phyloP scores from a whole-genome alignment of 2,797 vertebrate genomes.

The Paramormyrops hopkinsi region DNA sequence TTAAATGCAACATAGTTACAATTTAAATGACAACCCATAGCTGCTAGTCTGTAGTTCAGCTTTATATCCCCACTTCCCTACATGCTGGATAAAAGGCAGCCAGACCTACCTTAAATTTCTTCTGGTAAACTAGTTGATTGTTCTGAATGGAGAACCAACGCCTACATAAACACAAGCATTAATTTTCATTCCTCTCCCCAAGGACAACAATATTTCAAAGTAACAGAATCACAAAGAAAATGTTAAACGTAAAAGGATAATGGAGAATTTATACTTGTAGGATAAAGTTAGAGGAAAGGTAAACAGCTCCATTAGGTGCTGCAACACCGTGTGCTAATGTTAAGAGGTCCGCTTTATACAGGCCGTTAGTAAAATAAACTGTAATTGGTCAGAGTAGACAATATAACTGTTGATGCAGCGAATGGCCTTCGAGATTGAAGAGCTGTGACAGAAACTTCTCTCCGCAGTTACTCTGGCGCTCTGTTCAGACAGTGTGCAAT shows the following conservation, averaged over 20 bases:
- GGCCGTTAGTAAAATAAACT: background rate
- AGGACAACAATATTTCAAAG: background rate
- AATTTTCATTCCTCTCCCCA: background rate
- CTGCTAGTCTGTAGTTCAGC: background rate
- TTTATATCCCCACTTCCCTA: slow-evolving; percentile 22
- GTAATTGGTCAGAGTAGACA: background rate
- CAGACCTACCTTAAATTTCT: slow-evolving; percentile 90
- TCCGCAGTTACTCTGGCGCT: background rate
- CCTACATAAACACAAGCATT: slow-evolving; percentile 61
- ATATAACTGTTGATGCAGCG: background rate
- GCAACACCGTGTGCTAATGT: background rate
- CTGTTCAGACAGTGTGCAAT: background rate
- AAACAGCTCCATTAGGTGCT: background rate
- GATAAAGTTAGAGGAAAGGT: background rate
- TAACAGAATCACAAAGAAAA: background rate
- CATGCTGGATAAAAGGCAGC: background rate
- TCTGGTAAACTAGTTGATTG: slow-evolving; percentile 98
- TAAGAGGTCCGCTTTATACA: background rate
- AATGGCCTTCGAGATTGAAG: background rate
- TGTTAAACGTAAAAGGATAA: background rate
- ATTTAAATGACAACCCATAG: background rate
- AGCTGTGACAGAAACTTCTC: background rate
- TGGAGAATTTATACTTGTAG: background rate
- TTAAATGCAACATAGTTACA: background rate
- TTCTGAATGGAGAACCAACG: slow-evolving; percentile 99